These are phyloP conservation scores for Petrosia ficiformis DNA, from an alignment of 37 sponge, comb jelly and placozoan genomes.

Conservation along the genomic window DNA sequence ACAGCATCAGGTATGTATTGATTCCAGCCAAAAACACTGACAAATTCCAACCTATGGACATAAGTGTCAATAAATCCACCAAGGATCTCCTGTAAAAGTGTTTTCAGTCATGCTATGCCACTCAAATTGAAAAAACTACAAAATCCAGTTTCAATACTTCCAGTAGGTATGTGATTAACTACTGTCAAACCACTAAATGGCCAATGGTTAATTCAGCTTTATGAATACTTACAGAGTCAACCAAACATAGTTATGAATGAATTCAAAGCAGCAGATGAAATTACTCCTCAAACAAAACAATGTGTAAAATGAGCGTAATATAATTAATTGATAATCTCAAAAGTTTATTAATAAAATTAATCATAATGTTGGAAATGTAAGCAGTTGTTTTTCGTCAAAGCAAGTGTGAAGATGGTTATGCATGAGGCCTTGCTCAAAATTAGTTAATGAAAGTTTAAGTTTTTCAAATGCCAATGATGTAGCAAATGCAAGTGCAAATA, in stretches of 20 bases:
- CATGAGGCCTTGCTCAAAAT: constrained; percentile 32
- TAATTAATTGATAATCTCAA: not conserved
- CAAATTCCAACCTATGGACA: constrained; percentile 3
- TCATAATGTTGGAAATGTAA: not conserved
- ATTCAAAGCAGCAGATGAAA: constrained; percentile 9
- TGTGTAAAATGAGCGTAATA: not conserved
- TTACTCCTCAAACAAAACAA: not conserved
- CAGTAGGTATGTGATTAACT: constrained; percentile 21
- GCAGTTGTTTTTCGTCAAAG: constrained; percentile 2
- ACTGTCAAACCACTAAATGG: constrained; percentile 49
- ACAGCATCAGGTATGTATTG: constrained; percentile 2
- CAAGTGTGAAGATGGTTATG: constrained; percentile 20
- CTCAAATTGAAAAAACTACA: not conserved
- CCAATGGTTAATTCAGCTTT: constrained; percentile 53
- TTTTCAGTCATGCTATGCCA: not conserved
- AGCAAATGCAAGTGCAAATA: constrained; percentile 49
- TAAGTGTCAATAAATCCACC: not conserved
- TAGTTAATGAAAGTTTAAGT: not conserved
- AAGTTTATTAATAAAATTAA: not conserved
- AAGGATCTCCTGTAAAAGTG: not conserved
- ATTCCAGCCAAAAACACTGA: constrained; percentile 7
- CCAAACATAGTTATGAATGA: constrained; percentile 42
- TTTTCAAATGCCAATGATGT: constrained; percentile 34
- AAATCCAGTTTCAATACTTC: not conserved
- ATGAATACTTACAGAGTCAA: constrained; percentile 31